These are phyloP conservation scores for Heliconius cydno DNA, from an alignment of 2,888 invertebrate species.

Conservation along the genomic window DNA sequence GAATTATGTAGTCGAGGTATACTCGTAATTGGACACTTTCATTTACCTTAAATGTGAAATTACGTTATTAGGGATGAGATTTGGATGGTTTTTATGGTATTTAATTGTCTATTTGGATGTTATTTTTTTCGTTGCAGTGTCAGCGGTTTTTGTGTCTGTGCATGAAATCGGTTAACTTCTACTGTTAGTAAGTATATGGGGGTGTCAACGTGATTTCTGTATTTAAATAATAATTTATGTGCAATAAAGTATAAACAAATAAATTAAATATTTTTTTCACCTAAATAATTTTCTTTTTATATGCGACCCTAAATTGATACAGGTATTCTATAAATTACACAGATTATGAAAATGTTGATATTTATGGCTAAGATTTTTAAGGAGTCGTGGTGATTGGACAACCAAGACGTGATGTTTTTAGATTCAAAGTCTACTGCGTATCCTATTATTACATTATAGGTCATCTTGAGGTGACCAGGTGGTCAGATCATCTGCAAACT, in stretches of 20 bases:
- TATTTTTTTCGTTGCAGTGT: background rate
- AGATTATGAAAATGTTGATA: no score
- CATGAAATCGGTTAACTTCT: background rate
- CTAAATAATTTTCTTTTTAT: background rate
- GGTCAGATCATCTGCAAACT: background rate
- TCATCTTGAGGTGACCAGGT: no score
- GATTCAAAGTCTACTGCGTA: background rate
- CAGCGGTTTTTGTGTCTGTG: background rate
- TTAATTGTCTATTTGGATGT: no score
- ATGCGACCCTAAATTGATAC: background rate
- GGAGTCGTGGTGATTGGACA: background rate
- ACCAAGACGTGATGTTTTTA: background rate
- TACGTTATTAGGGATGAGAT: conserved; percentile 19
- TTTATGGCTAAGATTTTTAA: no score
- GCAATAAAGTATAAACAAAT: no score
- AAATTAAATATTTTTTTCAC: no score
- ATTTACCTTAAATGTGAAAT: conserved; percentile 25
- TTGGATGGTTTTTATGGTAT: background rate
- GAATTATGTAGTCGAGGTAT: conserved; percentile 28
- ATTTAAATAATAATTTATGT: background rate
- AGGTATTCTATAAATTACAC: background rate
- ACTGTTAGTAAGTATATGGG: no score
- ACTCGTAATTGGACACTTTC: conserved; percentile 28
- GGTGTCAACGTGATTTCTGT: background rate
- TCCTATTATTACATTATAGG: no score